A percentile compares a stretch with the other conserved stretches of the same genome.
Conservation (phyloP, 2,797 vertebrate species). For the Gadopsis marmoratus region DNA sequence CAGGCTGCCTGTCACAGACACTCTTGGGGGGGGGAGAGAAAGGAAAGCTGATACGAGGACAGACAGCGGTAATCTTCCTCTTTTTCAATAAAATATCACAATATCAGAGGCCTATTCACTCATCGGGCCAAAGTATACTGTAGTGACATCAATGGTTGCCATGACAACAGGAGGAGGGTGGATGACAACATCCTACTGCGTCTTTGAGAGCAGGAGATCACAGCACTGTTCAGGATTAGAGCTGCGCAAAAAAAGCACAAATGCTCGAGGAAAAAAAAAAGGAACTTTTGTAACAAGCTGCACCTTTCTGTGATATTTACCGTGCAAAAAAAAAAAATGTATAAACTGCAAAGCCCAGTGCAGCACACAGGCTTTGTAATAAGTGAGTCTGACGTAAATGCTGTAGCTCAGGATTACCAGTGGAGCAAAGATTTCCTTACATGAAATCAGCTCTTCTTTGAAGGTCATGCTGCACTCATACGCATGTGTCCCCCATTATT, state of each 20-base stretch:
- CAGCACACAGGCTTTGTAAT: slow-evolving; percentile 11
- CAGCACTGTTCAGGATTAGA: slow-evolving; percentile 55
- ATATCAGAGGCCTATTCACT: slow-evolving; percentile 64
- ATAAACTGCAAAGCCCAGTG: slow-evolving; percentile 7
- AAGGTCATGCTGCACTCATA: slow-evolving; percentile 56
- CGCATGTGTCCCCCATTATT: slow-evolving; percentile 30
- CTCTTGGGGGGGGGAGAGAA: slow-evolving; percentile 18
- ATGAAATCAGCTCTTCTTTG: slow-evolving; percentile 32
- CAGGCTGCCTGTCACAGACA: slow-evolving; percentile 56
- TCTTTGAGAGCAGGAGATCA: slow-evolving; percentile 71
- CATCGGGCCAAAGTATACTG: slow-evolving; percentile 66
- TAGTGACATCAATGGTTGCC: slow-evolving; percentile 89
- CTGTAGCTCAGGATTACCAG: neutral
- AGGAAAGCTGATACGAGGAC: slow-evolving; percentile 32
- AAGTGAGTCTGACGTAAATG: slow-evolving; percentile 18
- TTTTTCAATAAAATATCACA: slow-evolving; percentile 58
- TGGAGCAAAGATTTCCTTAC: slow-evolving; percentile 28
- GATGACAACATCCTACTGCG: slow-evolving; percentile 79
- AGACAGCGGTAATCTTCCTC: slow-evolving; percentile 40
- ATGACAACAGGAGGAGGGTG: slow-evolving; percentile 83
- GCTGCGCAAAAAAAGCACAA: slow-evolving; percentile 24
- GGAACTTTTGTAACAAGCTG: neutral
- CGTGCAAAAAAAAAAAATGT: neutral
- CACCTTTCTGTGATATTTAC: slow-evolving; percentile 14
- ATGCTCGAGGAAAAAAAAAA: neutral